Conservation (phyloP, 2,888 invertebrate species). For the Deilephila elpenor region DNA sequence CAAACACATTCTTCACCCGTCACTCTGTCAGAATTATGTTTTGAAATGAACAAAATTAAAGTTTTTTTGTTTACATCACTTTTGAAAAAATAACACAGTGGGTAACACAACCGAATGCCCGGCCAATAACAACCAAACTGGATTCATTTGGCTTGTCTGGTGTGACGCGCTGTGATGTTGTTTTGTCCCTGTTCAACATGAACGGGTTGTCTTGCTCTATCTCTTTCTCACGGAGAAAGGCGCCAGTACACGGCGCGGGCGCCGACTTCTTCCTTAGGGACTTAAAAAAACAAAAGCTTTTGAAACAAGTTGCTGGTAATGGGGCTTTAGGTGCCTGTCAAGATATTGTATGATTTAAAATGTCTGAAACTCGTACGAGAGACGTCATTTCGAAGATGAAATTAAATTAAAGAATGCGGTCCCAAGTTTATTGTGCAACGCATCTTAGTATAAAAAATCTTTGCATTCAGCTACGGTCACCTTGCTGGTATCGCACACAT, state of each 20-base stretch:
- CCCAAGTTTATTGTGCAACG: background rate
- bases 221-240: conserved; percentile 75
- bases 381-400: conserved; percentile 43
- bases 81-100: conserved; percentile 52
- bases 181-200: conserved; percentile 63
- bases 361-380: conserved; percentile 56
- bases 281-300: conserved; percentile 78
- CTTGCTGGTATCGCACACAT: conserved; percentile 2
- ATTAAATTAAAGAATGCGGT: conserved; percentile 7
- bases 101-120: conserved; percentile 65
- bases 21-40: conserved; percentile 59
- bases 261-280: conserved; percentile 80
- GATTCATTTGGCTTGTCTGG: conserved; percentile 71
- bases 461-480: conserved; percentile 5
- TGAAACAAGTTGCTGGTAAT: conserved; percentile 79
- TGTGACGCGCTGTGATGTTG: conserved; percentile 76
- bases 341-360: conserved; percentile 73
- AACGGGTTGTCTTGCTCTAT: conserved; percentile 43
- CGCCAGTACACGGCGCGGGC: conserved; percentile 80
- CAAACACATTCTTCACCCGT: conserved; percentile 64
- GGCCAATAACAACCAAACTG: conserved; percentile 78
- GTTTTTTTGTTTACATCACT: conserved; percentile 79
- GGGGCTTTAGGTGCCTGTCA: conserved; percentile 73
- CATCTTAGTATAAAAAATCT: background rate
- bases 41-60: conserved; percentile 57